Base-by-base conservation (phyloP, 1,140 invertebrate genomes). In the Melitaea cinxia region DNA sequence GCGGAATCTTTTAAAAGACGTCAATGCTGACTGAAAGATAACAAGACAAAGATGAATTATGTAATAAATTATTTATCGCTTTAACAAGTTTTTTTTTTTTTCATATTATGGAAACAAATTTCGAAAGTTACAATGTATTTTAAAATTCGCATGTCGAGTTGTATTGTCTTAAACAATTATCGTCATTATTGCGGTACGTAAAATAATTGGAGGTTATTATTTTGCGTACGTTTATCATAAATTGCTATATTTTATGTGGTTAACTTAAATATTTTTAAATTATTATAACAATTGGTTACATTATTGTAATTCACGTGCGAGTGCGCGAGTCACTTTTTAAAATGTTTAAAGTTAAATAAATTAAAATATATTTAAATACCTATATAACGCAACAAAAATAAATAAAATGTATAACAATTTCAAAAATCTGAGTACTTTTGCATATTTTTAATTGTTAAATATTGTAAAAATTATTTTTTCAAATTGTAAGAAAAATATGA, bases 131-230 rank as follows among this genome's bases (percentile, higher is more conserved):
- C n/a, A 39, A 39, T 17, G 9, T 6, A 9, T 42, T 42, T 15
- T 17, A 37, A 55, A 37, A 12, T 24, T 55, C 19, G 53, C 53
- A 39, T 55, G 52, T 39, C 17, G 19, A 21, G 45, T 39, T 17
- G 37, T 64, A 69, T 69, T 69, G 60, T 69, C 64, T 68, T 58
- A 58, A 56, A 57, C 49, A 69, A 64, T 64, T 69, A 64, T 59
- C 47, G 35, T 69, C 39, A 56, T 64, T 56, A 55, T 39, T 55
- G 53, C 53, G 53, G 53, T 55, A 42, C 15, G 37, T 42, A 37
- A 39, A 55, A 55, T 55, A 55, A 55, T 55, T 55, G 35, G 33
- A 37, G 33, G 53, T 37, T 37, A 55, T 55, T 55, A 55, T 55
- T n/a, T 39, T 55, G 35, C 33, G 19, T 55, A 55, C 53, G 53